Base-by-base conservation (phyloP, 2,888 invertebrate species). In the Macropis europaea region DNA sequence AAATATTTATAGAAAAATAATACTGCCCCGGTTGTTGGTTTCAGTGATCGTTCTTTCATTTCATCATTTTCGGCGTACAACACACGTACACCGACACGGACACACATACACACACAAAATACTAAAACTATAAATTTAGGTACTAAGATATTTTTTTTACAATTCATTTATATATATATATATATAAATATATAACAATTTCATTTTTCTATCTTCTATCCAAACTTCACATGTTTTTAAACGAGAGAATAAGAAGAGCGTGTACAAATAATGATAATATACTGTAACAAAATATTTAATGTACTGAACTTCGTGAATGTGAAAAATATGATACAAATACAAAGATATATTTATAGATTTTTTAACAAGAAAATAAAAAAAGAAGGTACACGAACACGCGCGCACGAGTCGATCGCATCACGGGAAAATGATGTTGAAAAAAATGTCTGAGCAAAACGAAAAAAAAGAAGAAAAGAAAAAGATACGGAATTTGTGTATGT, bases 1-100 rank as follows among this genome's bases (percentile, higher is more conserved):
- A 85, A n/a, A 87, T 87, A 86, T 87, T 88, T 88, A 85, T 87
- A n/a, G n/a, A n/a, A n/a, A n/a, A n/a, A 85, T 84, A 84, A 73
- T 74, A 81, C 86, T 88, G 86, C 82, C 86, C 86, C 78, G 61
- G 71, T 87, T 85, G 87, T 88, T 89, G 87, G 86, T 86, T 86
- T 85, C 77, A 53, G 56, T 34, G 63, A 67, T 63, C 26, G 13
- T 56, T 57, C 57, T 47, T 28, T 6, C 7, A 26, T 47, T 22
- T 69, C 11, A 26, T 36, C 17, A 45, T 45, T 13, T 34, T 30
- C 15, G 7, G 2, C 11, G 32, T 32, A 38, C n/a, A 24, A 28
- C 36, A 15, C 34, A 9, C n/a, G n/a, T n/a, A n/a, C n/a, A n/a
- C n/a, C n/a, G n/a, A n/a, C n/a, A n/a, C n/a, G n/a, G n/a, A n/a